A percentile compares a stretch with the other conserved stretches of the same genome.
Conservation (phyloP, 2,797 vertebrate genomes). For the Pteropus rufus region DNA sequence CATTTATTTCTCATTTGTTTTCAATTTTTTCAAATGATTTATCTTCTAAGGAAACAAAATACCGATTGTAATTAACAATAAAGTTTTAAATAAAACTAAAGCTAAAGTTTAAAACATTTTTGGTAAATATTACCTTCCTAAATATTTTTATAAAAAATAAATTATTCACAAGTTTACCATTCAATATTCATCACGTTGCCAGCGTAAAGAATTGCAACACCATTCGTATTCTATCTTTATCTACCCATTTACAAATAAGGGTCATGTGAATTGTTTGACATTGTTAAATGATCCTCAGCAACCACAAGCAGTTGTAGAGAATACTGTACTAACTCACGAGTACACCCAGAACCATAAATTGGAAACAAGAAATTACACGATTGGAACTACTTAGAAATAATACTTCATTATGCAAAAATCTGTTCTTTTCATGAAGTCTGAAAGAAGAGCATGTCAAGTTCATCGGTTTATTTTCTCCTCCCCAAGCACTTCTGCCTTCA, state of each 20-base stretch:
- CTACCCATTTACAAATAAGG: neutral
- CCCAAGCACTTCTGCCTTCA: neutral
- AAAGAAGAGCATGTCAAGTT: neutral
- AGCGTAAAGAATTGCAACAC: neutral
- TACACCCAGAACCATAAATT: neutral
- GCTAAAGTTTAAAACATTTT: neutral
- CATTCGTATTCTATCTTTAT: neutral
- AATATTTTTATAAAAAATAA: neutral
- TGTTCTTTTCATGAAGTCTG: neutral
- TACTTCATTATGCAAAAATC: neutral
- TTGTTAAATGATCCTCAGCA: neutral
- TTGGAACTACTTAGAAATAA: neutral
- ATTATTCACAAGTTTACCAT: neutral
- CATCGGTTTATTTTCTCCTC: neutral
- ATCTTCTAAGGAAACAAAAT: neutral
- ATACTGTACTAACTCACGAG: neutral
- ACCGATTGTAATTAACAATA: neutral
- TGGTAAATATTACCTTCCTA: neutral
- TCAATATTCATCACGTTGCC: neutral
- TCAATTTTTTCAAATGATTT: neutral
- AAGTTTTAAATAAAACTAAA: neutral
- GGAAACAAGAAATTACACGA: neutral
- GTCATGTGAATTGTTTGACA: neutral
- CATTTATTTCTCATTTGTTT: neutral
- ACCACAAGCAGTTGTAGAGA: neutral